Evolutionary conservation across 2,113 vertebrate genomes (phyloP).

Genomic region (Panthera uncia): DNA sequence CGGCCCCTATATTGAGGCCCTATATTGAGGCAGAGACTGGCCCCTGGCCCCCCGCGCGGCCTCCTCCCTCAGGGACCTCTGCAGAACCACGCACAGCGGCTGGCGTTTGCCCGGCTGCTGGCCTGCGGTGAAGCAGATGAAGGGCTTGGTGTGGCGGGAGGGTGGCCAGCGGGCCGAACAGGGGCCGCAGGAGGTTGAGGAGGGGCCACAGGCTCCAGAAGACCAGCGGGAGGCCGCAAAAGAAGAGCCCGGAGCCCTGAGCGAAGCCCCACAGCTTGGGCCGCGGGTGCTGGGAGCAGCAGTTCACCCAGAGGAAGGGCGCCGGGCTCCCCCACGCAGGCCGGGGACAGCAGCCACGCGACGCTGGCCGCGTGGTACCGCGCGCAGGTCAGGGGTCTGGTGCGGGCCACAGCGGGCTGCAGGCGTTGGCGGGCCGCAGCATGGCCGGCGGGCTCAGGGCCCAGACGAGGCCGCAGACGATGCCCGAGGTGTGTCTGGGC

Average conservation of each 20-base stretch:
- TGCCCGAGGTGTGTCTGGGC: rapidly evolving
- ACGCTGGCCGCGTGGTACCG: not conserved
- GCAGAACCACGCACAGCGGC: not conserved
- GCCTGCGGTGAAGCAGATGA: not conserved
- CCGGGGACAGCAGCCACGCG: conserved; percentile 40
- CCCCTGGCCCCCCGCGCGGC: rapidly evolving
- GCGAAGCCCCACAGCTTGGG: rapidly evolving
- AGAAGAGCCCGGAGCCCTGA: rapidly evolving
- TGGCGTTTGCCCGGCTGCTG: not conserved
- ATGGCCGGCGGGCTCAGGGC: not conserved
- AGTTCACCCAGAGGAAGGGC: conserved; percentile 17
- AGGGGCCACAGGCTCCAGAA: not conserved
- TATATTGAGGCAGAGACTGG: not conserved
- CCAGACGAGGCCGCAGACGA: conserved; percentile 40
- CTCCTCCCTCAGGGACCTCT: not conserved
- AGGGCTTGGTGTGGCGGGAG: conserved; percentile 34
- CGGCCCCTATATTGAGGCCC: rapidly evolving
- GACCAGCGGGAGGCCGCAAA: conserved; percentile 47
- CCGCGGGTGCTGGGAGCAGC: not conserved
- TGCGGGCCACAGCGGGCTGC: rapidly evolving
- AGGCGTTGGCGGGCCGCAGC: conserved; percentile 15
- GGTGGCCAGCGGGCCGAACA: rapidly evolving
- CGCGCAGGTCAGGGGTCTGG: not conserved
- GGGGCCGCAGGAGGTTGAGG: not conserved
- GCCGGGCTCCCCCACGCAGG: not conserved